Evolutionary conservation across 2,797 vertebrate genomes (phyloP), one percentile per base, ranked within the genome.

Genomic region (Sebastes minor): DNA sequence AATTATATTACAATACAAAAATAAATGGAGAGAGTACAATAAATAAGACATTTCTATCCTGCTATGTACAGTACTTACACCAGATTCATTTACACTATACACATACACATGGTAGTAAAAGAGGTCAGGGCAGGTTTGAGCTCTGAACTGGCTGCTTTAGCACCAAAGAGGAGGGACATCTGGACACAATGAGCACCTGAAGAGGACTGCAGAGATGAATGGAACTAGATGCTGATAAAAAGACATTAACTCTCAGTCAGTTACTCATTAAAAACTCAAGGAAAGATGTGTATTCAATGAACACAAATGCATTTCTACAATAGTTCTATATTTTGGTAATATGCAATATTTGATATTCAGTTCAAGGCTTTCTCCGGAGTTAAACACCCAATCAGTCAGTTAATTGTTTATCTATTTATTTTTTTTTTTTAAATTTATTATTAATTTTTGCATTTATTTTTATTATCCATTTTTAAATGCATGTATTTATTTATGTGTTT

Each of bases 31-130:
- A 90, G 80, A 90, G 80, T 91, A 94, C 32, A 94, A 95, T 96
- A 95, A 96, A 95, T 95, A 94, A 91, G 49, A 84, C 23, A 80
- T 86, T 86, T 82, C 72, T 67, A 75, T 80, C 83, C 78, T 88
- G 68, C 35, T 94, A 91, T 95, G 84, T 95, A 96, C 95, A 96
- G 59, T 91, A 94, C 84, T 93, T 92, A 95, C 93, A 95, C 55
- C 53, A 65, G 52, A 82, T 72, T 88, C 6, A 93, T 95, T 93
- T 94, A 95, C 92, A 95, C 61, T 93, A 92, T 89, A 73, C 81
- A 95, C 89, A 32, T 32, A 32, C 32, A 76, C 18, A 27, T n/a
- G 22, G 49, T 82, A 81, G 61, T 72, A 46, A 82, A 67, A 77
- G 85, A 94, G 86, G 85, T 90, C 65, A 68, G 83, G 84, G 87